Base-by-base conservation (phyloP, 2,888 invertebrate genomes). In the Leptinotarsa tumamoca region DNA sequence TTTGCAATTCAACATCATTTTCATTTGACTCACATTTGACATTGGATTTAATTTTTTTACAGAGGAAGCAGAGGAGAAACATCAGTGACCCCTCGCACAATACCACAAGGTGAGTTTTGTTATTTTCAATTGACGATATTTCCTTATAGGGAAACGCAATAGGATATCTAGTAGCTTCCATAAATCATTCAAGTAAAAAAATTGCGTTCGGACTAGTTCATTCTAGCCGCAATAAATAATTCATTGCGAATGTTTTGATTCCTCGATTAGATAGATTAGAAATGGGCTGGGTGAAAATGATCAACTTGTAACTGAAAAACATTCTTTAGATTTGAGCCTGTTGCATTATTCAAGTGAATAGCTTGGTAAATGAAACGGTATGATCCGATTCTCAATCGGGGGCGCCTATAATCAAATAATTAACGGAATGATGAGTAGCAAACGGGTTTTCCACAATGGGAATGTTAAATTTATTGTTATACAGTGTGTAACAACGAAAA, bases 11-110 rank as follows among this genome's bases (percentile, higher is more conserved):
- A 67, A 5, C 14, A 67, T 51, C 14, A 71, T 43, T 50, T 61
- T 27, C 49, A 68, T 13, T 49, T 4, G 43, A 27, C 43, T 67
- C 68, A 63, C 43, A 43, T 43, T 17, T 67, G 51, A 49, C 54
- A 52, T 75, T 68, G 58, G 18, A 72, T 80, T 10, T 43, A 10
- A 10, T 69, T 71, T 33, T 77, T 79, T 84, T 82, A 78, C 91
- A 93, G 91, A 90, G 90, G 84, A 91, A 94, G 83, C 93, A 93
- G 86, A 92, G 93, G 83, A 90, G 95, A 84, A 95, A 95, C 89
- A 94, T 94, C 83, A 95, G 95, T 85, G 95, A 95, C 90, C 95
- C 95, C 67, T 94, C 94, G 89, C 91, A 94, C 84, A 93, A 93
- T 80, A 93, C 93, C 87, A 92, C 92, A 83, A 91, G 90, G 92